Evolutionary conservation across 64 coral and sea anemone species (phyloP).

Genomic region (Stichodactyla helianthus): DNA sequence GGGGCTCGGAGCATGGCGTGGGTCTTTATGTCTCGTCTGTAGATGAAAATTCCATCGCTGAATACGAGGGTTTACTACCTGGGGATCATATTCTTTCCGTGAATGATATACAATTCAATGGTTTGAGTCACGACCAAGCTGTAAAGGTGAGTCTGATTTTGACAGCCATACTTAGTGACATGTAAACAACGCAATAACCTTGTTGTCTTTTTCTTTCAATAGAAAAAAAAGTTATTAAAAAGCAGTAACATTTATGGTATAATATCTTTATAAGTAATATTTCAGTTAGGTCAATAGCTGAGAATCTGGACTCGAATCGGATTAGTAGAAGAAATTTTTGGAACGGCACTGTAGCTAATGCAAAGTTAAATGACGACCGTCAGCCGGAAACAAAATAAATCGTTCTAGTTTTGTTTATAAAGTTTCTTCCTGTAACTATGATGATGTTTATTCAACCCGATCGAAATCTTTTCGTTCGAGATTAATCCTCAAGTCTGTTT

Average conservation of each 20-base stretch:
- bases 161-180: not conserved
- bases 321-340: not conserved
- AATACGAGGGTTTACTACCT: constrained; percentile 63
- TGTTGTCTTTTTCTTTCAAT: not conserved
- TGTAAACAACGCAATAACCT: not conserved
- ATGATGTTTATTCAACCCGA: not conserved
- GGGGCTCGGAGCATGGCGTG: constrained; percentile 88
- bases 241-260: too few species aligned
- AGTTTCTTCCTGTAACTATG: not conserved
- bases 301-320: too few species aligned
- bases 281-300: too few species aligned
- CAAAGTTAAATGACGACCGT: not conserved
- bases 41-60: constrained; percentile 64
- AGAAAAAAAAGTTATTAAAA: too few species aligned
- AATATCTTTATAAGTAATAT: too few species aligned
- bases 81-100: constrained; percentile 88
- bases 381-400: not conserved
- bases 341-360: not conserved
- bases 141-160: constrained; percentile 69
- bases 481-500: not conserved
- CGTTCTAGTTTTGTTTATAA: not conserved
- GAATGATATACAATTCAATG: constrained; percentile 74
- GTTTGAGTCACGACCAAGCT: constrained; percentile 75
- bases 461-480: not conserved
- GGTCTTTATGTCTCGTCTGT: constrained; percentile 93